Evolutionary conservation across 2,113 vertebrate species (phyloP).

Genomic region (Cottus gobio): DNA sequence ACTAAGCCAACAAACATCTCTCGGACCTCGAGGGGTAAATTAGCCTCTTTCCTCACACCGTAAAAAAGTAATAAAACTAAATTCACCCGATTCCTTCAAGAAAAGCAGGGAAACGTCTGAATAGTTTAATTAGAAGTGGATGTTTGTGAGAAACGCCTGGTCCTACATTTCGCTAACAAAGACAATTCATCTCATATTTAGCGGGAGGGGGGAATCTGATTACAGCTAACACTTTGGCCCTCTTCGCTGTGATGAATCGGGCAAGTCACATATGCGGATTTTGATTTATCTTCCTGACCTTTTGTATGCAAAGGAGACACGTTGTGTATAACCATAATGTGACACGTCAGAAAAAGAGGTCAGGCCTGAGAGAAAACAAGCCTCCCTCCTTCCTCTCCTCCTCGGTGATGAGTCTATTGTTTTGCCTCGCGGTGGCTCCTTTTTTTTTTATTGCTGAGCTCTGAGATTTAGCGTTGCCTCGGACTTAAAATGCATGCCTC

Average conservation of each 20-base stretch:
- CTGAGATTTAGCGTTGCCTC: slow-evolving; percentile 44
- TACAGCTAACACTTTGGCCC: slow-evolving; percentile 74
- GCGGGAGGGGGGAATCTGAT: slow-evolving; percentile 70
- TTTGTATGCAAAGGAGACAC: slow-evolving; percentile 85
- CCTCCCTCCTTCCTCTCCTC: slow-evolving; percentile 41
- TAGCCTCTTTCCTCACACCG: slow-evolving; percentile 73
- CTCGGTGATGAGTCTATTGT: slow-evolving; percentile 72
- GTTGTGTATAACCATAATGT: slow-evolving; percentile 78
- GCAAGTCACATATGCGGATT: slow-evolving; percentile 70
- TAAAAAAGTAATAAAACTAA: slow-evolving; percentile 63
- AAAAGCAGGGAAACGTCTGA: slow-evolving; percentile 58
- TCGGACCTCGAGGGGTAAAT: slow-evolving; percentile 80
- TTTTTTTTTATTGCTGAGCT: slow-evolving; percentile 60
- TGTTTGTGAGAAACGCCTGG: slow-evolving; percentile 65
- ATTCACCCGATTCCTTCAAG: slow-evolving; percentile 56
- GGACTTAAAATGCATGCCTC: slow-evolving; percentile 22
- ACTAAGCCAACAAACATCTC: slow-evolving; percentile 82
- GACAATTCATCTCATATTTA: slow-evolving; percentile 74
- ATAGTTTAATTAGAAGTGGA: slow-evolving; percentile 69
- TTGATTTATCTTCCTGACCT: slow-evolving; percentile 87
- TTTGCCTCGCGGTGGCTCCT: slow-evolving; percentile 59
- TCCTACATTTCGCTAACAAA: slow-evolving; percentile 55
- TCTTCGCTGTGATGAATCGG: slow-evolving; percentile 80
- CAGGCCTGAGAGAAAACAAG: slow-evolving; percentile 78
- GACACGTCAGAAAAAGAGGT: slow-evolving; percentile 83